phyloP scores from a whole-genome alignment of 2,888 invertebrate genomes.

The Hemistola chrysoprasaria region DNA sequence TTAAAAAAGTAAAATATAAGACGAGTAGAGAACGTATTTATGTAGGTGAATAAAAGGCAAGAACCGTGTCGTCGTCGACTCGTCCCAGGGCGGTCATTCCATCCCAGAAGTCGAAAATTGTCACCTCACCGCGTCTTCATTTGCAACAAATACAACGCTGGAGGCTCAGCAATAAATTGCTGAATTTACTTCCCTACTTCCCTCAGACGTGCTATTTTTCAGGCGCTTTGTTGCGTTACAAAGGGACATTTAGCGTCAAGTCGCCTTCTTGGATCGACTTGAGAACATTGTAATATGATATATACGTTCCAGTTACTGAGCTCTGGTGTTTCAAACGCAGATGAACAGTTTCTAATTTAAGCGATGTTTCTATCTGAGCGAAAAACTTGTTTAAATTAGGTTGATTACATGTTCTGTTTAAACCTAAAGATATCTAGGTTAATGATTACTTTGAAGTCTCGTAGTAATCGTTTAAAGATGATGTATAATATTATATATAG shows the following conservation, averaged over 20 bases:
- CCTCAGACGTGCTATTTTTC: slow-evolving; percentile 72
- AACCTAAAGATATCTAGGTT: no score
- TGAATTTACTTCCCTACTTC: slow-evolving; percentile 70
- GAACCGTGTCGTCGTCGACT: slow-evolving; percentile 36
- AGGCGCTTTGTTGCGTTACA: slow-evolving; percentile 67
- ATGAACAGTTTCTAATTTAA: no score
- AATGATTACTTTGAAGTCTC: no score
- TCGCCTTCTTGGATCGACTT: slow-evolving; percentile 51
- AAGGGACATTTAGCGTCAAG: slow-evolving; percentile 65
- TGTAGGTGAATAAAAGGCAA: slow-evolving; percentile 54
- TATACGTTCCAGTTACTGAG: slow-evolving; percentile 3
- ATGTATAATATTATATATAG: no score
- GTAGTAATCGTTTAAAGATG: no score
- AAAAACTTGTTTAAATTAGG: no score
- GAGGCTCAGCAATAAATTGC: slow-evolving; percentile 71
- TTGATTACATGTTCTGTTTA: no score
- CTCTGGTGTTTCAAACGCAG: no score
- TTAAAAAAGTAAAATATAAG: slow-evolving; percentile 18
- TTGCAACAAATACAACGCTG: slow-evolving; percentile 76
- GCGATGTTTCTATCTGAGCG: no score
- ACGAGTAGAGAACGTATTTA: slow-evolving; percentile 29
- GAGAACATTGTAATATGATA: slow-evolving; percentile 18
- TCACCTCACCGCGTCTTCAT: slow-evolving; percentile 77
- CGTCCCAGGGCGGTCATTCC: slow-evolving; percentile 66
- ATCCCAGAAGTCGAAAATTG: slow-evolving; percentile 69